Conservation (phyloP, 2,113 vertebrate genomes). For the Coptodon bakossiorum region DNA sequence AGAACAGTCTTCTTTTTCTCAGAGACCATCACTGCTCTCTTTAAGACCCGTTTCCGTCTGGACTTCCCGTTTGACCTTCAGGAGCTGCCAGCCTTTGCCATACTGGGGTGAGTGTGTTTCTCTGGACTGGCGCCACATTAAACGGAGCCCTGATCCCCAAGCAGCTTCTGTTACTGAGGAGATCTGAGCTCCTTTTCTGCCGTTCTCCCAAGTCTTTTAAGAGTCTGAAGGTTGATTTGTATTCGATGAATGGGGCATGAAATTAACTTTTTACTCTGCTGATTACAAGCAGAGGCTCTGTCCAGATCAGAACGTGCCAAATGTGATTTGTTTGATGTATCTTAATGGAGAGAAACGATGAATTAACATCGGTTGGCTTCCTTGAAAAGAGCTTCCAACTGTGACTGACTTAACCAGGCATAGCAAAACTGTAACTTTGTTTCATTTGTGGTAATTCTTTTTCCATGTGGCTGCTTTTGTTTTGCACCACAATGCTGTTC, state of each 20-base stretch:
- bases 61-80: slow-evolving; percentile 99
- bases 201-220: neutral
- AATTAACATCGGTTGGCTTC: neutral
- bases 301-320: neutral
- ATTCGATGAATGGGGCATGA: slow-evolving; percentile 16
- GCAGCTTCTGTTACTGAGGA: neutral
- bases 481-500: neutral
- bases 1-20: slow-evolving; percentile 21
- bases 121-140: neutral
- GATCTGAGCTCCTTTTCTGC: neutral
- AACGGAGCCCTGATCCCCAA: neutral
- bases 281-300: neutral
- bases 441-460: neutral
- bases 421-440: neutral
- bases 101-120: slow-evolving; percentile 83
- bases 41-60: slow-evolving; percentile 97
- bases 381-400: neutral
- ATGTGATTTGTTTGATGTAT: neutral
- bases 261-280: slow-evolving; percentile 32
- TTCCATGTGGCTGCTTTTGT: neutral
- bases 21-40: slow-evolving; percentile 98
- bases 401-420: neutral
- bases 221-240: slow-evolving; percentile 4
- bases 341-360: neutral
- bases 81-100: slow-evolving; percentile 93